Evolutionary conservation across 2,113 vertebrate species (phyloP), one percentile per base, ranked within the genome.

Genomic region (Chelonoidis abingdonii): DNA sequence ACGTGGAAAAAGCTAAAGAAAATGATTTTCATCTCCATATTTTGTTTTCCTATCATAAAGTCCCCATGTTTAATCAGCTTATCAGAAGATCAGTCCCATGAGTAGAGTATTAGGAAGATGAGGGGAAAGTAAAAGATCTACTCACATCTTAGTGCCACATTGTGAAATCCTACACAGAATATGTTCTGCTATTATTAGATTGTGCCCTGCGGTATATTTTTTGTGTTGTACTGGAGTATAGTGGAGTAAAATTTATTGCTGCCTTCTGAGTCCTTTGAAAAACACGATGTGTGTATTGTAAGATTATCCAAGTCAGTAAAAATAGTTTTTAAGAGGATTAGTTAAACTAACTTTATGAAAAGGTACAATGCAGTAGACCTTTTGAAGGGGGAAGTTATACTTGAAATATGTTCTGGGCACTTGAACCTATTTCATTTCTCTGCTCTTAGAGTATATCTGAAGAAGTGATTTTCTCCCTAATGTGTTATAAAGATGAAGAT

Each of bases 401-500:
- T 76, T 65, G 21, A 92, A n/a, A 94, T 89, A 85, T 85, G 97
- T 91, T 95, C 54, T 56, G 27, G 88, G 53, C 62, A 53, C 89
- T 86, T 94, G 90, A 0, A 0, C 89, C 7, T 94, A 49, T 92
- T 94, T 87, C 69, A 38, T 88, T 94, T 94, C 75, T 83, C 49
- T 83, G 52, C 31, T 96, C 78, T 87, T 94, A 99, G 99, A 98
- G 98, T 56, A 99, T 99, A 81, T 98, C 98, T 93, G 99, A 99
- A 97, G 99, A 99, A 57, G 99, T 99, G 83, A 99, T 99, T 96
- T 99, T 99, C 94, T 99, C 99, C 86, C 98, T 99, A 41, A 99
- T 99, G 99, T 99, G 99, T 96, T 99, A 99, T 94, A 99, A 99
- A 98, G 99, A 99, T 16, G 99, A 99, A 96, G 99, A 99, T 86